Evolutionary conservation across 1,140 invertebrate species (phyloP), one percentile per base, ranked within the genome.

Genomic region (Eumaeus atala): DNA sequence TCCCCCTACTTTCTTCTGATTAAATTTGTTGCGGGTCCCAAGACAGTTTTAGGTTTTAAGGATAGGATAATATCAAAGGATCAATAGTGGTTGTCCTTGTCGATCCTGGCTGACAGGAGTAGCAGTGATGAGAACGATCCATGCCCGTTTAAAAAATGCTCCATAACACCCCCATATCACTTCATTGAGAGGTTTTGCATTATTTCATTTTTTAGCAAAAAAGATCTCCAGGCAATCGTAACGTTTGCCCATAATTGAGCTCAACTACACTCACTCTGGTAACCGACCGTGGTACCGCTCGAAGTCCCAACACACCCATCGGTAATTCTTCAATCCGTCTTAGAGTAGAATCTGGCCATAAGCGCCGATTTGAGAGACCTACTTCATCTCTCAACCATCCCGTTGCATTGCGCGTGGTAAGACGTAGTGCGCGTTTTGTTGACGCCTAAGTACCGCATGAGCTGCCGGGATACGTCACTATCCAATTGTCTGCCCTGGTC

Each of bases 331-430:
- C 48, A 21, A 49, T 21, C 58, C 58, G 51, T 55, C 21, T 28
- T 28, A 28, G 21, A 28, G 18, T 37, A 33, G n/a, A 59, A 47
- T 16, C 51, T 10, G 12, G 44, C 50, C 10, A 52, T 51, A 12
- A 52, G 36, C 50, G 21, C 34, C n/a, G 47, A 53, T 40, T 60
- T 60, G 40, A 56, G 21, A 36, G 48, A 36, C 10, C 57, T 28
- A 34, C 54, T 51, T 48, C 57, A 59, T 33, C 57, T n/a, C 34
- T 59, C 57, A 1, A 54, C 38, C 3, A 42, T 34, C 12, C 48
- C 51, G 16, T 59, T 60, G 33, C 53, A 36, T 42, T 60, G 49
- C 11, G 57, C 53, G 14, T 60, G 58, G 50, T 60, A 56, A 10
- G 53, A 40, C 18, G 53, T 52, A 7, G 58, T 60, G 10, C 51